Evolutionary conservation across 2,113 vertebrate species (phyloP).

Genomic region (Callocephalon fimbriatum): DNA sequence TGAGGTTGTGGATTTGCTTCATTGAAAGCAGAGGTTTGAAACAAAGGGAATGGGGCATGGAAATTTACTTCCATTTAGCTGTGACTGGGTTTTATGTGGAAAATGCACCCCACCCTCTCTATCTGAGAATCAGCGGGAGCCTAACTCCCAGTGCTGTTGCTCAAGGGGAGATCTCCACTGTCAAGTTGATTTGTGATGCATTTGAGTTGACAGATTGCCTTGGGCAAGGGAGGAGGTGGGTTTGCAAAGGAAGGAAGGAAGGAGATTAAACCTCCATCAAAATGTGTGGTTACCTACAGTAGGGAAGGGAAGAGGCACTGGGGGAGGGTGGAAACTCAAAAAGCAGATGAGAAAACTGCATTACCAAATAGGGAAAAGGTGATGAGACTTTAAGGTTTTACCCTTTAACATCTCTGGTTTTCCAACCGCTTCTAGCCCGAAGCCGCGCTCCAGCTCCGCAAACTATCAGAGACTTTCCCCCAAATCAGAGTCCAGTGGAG

Average conservation of each 20-base stretch:
- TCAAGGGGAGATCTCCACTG: constrained; percentile 52
- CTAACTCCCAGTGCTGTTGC: not conserved
- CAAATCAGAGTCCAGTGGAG: not conserved
- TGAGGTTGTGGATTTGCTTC: fast-evolving
- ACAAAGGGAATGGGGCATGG: constrained; percentile 2
- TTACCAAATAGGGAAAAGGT: constrained; percentile 15
- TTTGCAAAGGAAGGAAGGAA: constrained; percentile 69
- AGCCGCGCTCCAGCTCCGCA: not conserved
- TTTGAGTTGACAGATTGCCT: constrained; percentile 11
- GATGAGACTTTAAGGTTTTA: not conserved
- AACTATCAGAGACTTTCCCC: not conserved
- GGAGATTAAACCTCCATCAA: constrained; percentile 61
- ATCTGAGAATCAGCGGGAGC: constrained; percentile 27
- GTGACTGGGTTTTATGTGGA: not conserved
- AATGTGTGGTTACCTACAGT: constrained; percentile 23
- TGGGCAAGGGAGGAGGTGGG: constrained; percentile 43
- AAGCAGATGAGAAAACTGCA: not conserved
- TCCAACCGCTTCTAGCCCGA: not conserved
- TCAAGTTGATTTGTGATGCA: constrained; percentile 53
- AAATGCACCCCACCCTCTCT: constrained; percentile 49
- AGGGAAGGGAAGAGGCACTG: not conserved
- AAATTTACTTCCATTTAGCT: constrained; percentile 47
- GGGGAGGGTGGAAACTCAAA: not conserved
- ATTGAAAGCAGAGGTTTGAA: not conserved
- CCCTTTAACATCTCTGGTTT: not conserved